Evolutionary conservation across 2,113 vertebrate species (phyloP).

Genomic region (Tyto alba): DNA sequence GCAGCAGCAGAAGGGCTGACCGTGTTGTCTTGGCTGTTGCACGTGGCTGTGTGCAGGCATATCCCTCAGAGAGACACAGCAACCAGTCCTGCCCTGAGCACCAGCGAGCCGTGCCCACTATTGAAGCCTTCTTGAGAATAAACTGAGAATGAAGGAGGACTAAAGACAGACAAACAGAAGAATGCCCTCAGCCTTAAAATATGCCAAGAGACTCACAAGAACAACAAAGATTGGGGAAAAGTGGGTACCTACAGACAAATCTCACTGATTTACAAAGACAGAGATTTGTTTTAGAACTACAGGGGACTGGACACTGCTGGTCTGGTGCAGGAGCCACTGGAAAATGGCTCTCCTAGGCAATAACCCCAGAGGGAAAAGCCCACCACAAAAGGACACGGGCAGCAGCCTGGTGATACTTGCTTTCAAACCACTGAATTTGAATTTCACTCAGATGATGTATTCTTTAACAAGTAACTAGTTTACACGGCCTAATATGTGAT

Average conservation of each 20-base stretch:
- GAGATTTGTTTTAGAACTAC: not conserved
- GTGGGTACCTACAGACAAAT: not conserved
- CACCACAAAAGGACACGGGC: not conserved
- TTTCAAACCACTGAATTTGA: not conserved
- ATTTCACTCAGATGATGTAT: not conserved
- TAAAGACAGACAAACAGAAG: not conserved
- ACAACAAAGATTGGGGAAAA: not conserved
- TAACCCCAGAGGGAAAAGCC: not conserved
- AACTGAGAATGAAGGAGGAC: not conserved
- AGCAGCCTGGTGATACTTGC: not conserved
- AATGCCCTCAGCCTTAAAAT: not conserved
- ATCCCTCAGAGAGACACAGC: not conserved
- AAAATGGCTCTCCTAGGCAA: not conserved
- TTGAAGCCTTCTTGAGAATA: not conserved
- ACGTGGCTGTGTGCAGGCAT: not conserved
- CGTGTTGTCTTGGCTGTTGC: not conserved
- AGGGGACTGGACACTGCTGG: not conserved
- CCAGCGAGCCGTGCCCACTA: accelerated
- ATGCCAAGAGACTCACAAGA: not conserved
- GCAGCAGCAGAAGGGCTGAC: not conserved
- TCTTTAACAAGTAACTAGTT: not conserved
- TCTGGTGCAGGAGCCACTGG: not conserved
- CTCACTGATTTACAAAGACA: not conserved
- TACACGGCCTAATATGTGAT: not conserved
- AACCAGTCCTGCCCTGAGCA: not conserved